Evolutionary conservation across 2,113 vertebrate species (phyloP).

Genomic region (Bubalus kerabau): DNA sequence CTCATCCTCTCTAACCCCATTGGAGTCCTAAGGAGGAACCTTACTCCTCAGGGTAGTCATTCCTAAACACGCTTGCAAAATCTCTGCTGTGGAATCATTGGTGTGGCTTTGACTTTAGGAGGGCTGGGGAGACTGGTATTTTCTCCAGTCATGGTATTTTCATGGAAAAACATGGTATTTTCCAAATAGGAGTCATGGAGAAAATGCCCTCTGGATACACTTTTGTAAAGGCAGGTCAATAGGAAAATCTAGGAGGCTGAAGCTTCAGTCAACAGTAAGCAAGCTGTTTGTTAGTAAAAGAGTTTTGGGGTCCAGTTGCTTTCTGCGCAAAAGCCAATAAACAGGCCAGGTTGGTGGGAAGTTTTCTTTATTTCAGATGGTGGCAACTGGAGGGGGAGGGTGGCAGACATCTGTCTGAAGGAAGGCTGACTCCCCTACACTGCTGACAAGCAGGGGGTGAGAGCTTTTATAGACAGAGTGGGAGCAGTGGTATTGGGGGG

Average conservation of each 20-base stretch:
- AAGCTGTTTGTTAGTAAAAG: not conserved
- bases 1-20: not conserved
- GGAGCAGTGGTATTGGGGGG: not conserved
- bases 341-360: not conserved
- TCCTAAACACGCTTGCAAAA: not conserved
- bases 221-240: not conserved
- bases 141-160: not conserved
- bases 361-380: not conserved
- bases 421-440: not conserved
- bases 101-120: not conserved
- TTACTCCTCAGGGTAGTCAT: not conserved
- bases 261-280: not conserved
- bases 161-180: not conserved
- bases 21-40: not conserved
- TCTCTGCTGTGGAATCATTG: not conserved
- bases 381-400: not conserved
- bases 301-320: not conserved
- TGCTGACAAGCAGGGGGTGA: not conserved
- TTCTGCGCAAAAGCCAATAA: not conserved
- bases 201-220: not conserved
- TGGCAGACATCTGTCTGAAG: not conserved
- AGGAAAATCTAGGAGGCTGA: not conserved
- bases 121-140: not conserved
- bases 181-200: not conserved
- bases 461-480: not conserved